Conservation (phyloP, 2,113 vertebrate species). For the Syrmaticus mikado region DNA sequence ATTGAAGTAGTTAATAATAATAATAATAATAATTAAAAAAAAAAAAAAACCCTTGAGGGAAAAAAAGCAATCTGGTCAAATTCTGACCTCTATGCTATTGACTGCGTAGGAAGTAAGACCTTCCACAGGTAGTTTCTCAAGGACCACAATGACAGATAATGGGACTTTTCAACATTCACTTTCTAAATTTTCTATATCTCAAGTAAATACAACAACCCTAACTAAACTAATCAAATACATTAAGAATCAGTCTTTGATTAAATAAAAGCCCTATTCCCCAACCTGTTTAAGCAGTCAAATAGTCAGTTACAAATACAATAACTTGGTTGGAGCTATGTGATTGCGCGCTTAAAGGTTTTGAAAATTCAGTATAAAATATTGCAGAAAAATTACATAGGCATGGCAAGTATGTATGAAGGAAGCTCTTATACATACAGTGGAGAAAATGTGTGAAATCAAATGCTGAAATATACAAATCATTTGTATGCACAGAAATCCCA, state of each 20-base stretch:
- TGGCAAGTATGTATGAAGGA: not conserved
- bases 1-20: not conserved
- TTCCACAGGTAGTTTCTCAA: not conserved
- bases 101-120: not conserved
- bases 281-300: not conserved
- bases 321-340: not conserved
- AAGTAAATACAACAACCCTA: not conserved
- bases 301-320: not conserved
- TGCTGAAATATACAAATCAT: not conserved
- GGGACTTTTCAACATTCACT: not conserved
- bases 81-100: not conserved
- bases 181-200: not conserved
- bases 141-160: not conserved
- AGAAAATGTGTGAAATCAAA: constrained; percentile 7
- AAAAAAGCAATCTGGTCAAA: not conserved
- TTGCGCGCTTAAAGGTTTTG: not conserved
- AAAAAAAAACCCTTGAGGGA: not conserved
- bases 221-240: not conserved
- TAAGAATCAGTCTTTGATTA: not conserved
- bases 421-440: not conserved
- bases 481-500: constrained; percentile 35
- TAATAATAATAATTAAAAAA: not conserved
- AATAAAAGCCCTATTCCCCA: not conserved
- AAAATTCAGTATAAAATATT: not conserved
- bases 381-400: not conserved